A percentile compares a stretch with the other conserved stretches of the same genome.
Conservation (phyloP, 2,797 vertebrate species). For the Botia kubotai region DNA sequence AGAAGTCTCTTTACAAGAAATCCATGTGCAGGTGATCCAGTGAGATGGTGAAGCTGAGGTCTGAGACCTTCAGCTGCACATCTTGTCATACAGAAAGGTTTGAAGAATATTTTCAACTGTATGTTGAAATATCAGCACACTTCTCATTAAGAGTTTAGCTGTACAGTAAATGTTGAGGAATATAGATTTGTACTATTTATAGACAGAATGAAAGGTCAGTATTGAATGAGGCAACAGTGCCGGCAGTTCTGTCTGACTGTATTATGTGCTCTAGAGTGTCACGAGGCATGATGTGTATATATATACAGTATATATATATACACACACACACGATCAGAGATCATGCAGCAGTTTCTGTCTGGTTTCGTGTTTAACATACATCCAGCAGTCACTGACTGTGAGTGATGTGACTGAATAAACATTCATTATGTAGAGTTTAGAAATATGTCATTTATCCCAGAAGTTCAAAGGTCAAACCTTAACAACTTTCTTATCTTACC, state of each 20-base stretch:
- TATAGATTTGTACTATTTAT: neutral
- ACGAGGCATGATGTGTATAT: too few relatives aligned
- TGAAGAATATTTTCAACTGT: constrained; percentile 38
- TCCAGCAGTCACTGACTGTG: too few relatives aligned
- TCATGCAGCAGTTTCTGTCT: too few relatives aligned
- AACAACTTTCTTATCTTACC: constrained; percentile 50
- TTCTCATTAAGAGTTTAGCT: constrained; percentile 4
- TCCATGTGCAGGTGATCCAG: constrained; percentile 66
- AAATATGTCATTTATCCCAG: constrained; percentile 2
- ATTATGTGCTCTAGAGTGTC: neutral
- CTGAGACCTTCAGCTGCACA: constrained; percentile 52
- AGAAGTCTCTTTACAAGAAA: constrained; percentile 68
- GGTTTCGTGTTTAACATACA: too few relatives aligned
- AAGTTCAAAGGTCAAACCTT: constrained; percentile 16
- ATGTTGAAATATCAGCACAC: constrained; percentile 4
- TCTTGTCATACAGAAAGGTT: constrained; percentile 55
- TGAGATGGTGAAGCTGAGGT: neutral
- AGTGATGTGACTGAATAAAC: neutral
- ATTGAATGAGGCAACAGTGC: neutral
- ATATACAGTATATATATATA: too few relatives aligned
- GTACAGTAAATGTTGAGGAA: neutral
- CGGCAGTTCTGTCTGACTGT: neutral
- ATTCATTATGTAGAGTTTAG: neutral
- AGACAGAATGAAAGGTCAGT: neutral
- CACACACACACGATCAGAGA: too few relatives aligned